Base-by-base conservation (phyloP, 2,888 invertebrate species). In the Lasioglossum malachurum region DNA sequence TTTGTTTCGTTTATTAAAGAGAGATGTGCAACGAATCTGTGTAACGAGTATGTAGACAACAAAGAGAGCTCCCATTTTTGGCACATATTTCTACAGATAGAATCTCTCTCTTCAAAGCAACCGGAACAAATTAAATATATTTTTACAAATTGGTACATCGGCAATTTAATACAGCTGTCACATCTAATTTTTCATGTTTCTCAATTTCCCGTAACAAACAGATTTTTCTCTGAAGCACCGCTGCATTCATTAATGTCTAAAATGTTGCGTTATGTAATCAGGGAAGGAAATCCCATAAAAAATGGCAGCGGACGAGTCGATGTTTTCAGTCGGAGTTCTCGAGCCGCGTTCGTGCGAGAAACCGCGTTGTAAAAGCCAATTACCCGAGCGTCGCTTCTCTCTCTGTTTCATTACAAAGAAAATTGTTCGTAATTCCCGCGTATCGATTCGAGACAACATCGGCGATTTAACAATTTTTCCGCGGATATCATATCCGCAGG, bases 401-500 rank as follows among this genome's bases (percentile, higher is more conserved):
- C 10, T 41, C 35, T 41, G 35, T 41, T 23, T 69, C 38, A 69
- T 69, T 69, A 23, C 69, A 23, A 41, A 23, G 38, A 35, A 23
- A 23, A 38, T 69, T 69, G 10, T 41, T 12, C 69, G 38, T 35
- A 38, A 69, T 69, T 69, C 38, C 69, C 38, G 38, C 38, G 38
- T 12, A 41, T 71, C 53, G 78, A 49, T 38, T 23, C 8, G 35
- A 53, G 53, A 1, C 57, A 41, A n/a, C 44, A 31, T 7, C 38
- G n/a, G 2, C 7, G 80, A 67, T 79, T 44, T 64, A 31, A 16
- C 73, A 53, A 53, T 46, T 53, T 79, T 64, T 35, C 7, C 71
- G 46, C 79, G n/a, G 41, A 16, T 23, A 44, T 31, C 23, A 19
- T 16, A 16, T 57, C 57, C 71, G 46, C 44, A 46, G 27, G 31